These are phyloP conservation scores for Petrocephalus microphthalmus DNA, from an alignment of 2,113 vertebrate genomes.

Conservation along the genomic window DNA sequence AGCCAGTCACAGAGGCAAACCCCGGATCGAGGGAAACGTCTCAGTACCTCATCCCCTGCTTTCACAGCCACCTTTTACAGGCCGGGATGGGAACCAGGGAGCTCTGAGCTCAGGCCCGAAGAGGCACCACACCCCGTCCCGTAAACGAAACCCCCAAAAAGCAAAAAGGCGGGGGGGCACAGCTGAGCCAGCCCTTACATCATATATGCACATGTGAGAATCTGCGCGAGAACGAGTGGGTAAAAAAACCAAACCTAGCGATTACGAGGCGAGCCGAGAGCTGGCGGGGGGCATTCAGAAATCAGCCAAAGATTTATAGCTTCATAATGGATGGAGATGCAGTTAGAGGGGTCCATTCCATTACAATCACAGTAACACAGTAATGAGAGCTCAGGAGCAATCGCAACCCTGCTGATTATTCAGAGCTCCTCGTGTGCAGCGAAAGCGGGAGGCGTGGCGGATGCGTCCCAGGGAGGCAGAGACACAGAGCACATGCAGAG, in stretches of 20 bases:
- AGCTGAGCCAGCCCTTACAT: neutral
- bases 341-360: neutral
- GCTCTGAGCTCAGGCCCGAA: neutral
- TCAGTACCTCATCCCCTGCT: neutral
- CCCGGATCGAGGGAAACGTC: neutral
- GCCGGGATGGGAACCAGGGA: neutral
- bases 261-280: neutral
- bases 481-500: no score
- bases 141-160: no score
- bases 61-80: neutral
- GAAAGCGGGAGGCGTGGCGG: neutral
- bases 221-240: neutral
- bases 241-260: neutral
- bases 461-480: no score
- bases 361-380: neutral
- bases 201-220: neutral
- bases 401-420: no score
- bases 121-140: neutral
- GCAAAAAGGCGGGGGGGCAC: neutral
- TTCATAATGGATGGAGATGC: neutral
- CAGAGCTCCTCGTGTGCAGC: no score
- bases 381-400: neutral
- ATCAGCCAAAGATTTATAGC: constrained; percentile 46
- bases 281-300: neutral
- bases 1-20: neutral